Percentiles rank a stretch among this genome's conserved stretches.
Evolutionary conservation across 92 coral and sea anemone genomes (phyloP).

Genomic region (Nematostella vectensis): DNA sequence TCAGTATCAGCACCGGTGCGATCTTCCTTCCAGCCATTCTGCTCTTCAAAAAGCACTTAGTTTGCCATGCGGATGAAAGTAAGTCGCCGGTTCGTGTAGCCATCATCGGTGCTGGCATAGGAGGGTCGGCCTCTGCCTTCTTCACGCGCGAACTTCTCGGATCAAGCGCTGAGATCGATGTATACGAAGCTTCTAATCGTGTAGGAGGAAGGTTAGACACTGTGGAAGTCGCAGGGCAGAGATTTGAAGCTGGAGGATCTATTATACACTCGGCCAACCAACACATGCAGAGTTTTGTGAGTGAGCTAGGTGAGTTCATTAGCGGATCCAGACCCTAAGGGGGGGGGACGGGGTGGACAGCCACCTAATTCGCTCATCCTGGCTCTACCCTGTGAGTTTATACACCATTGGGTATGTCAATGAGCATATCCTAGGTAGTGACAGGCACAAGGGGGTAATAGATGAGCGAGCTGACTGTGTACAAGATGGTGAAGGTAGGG

Average conservation of each 20-base stretch:
- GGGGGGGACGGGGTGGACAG: slow-evolving; percentile 1
- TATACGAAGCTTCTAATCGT: slow-evolving; percentile 67
- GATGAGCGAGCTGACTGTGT: no score
- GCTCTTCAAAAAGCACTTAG: slow-evolving; percentile 20
- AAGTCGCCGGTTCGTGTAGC: slow-evolving; percentile 45
- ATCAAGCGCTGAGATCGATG: slow-evolving; percentile 63
- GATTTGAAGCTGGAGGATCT: slow-evolving; percentile 85
- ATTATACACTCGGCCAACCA: slow-evolving; percentile 75
- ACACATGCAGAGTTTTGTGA: slow-evolving; percentile 70
- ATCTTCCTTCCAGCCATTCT: slow-evolving; percentile 45
- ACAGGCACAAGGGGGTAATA: no score
- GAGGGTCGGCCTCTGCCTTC: slow-evolving; percentile 73
- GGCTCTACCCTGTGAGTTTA: no score
- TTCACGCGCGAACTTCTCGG: slow-evolving; percentile 80
- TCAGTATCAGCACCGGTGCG: slow-evolving; percentile 49
- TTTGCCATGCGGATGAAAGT: slow-evolving; percentile 27
- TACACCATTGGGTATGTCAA: no score
- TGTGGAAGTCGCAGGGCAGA: slow-evolving; percentile 63
- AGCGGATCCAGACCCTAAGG: no score
- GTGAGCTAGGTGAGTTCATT: slow-evolving; percentile 55
- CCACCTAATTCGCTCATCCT: no score
- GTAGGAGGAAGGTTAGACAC: slow-evolving; percentile 88
- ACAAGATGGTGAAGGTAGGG: no score
- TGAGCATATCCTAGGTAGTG: no score
- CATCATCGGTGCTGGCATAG: slow-evolving; percentile 79